phyloP scores from a whole-genome alignment of 2,888 invertebrate genomes.

The Orgyia antiqua region DNA sequence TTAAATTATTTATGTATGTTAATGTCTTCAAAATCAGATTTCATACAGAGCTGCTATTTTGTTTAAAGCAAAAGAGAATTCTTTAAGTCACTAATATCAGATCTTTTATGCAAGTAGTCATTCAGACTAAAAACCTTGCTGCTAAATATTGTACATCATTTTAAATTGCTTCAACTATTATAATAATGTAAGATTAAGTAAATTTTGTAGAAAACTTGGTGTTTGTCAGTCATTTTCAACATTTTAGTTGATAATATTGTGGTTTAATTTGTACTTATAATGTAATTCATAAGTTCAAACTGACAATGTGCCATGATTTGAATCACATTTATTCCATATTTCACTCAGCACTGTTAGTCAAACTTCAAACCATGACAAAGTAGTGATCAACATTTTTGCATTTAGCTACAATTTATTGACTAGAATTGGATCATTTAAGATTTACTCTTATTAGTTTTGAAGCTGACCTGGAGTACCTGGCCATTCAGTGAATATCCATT shows the following conservation, averaged over 20 bases:
- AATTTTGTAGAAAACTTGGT: slow-evolving; percentile 29
- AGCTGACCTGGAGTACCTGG: slow-evolving; percentile 97
- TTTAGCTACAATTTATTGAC: slow-evolving; percentile 78
- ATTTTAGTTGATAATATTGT: slow-evolving; percentile 24
- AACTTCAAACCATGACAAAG: slow-evolving; percentile 70
- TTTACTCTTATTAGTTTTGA: slow-evolving; percentile 95
- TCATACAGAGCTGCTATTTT: slow-evolving; percentile 1
- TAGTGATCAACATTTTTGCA: slow-evolving; percentile 75
- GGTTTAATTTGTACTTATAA: slow-evolving; percentile 51
- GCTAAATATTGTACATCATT: too few species aligned
- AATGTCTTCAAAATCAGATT: slow-evolving; percentile 12
- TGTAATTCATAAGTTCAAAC: slow-evolving; percentile 31
- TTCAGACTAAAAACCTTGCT: too few species aligned
- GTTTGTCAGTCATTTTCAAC: slow-evolving; percentile 25
- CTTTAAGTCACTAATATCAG: slow-evolving; percentile 10
- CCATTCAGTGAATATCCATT: slow-evolving; percentile 97
- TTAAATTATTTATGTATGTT: slow-evolving; percentile 10
- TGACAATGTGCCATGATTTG: slow-evolving; percentile 55
- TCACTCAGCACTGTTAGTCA: slow-evolving; percentile 51
- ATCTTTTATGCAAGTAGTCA: slow-evolving; percentile 13
- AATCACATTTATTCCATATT: slow-evolving; percentile 40
- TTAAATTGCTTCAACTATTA: too few species aligned
- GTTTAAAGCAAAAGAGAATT: slow-evolving; percentile 18
- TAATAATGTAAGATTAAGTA: slow-evolving; percentile 27
- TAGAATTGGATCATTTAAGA: slow-evolving; percentile 71